phyloP scores from a whole-genome alignment of 64 coral and sea anemone species.

The Porites australiensis region DNA sequence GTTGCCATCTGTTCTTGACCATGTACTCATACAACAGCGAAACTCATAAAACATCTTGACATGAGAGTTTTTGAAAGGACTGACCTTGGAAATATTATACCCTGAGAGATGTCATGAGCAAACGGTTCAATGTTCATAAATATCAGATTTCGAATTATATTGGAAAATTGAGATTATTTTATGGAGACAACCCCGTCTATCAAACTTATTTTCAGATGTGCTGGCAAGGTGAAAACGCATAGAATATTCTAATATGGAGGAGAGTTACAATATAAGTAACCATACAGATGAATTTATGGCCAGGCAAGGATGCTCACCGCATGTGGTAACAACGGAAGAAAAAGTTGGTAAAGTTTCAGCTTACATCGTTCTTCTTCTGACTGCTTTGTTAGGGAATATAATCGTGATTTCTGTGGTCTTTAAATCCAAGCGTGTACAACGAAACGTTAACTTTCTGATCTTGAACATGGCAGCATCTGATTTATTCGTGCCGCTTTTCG shows the following conservation, averaged over 20 bases:
- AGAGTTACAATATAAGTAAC: constrained; percentile 7
- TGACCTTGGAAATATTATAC: not conserved
- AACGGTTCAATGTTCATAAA: not conserved
- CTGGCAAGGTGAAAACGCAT: no score
- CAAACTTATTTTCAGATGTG: no score
- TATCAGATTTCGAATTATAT: not conserved
- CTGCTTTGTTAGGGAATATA: constrained; percentile 15
- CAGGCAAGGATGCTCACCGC: not conserved
- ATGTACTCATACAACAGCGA: not conserved
- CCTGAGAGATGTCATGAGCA: not conserved
- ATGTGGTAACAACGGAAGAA: not conserved
- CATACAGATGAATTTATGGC: not conserved
- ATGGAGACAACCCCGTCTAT: no score
- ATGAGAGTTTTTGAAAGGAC: no score
- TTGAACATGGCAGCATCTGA: constrained; percentile 49
- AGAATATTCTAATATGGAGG: not conserved
- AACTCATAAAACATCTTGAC: not conserved
- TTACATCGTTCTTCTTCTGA: constrained; percentile 4
- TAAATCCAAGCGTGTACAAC: constrained; percentile 22
- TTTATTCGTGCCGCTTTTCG: constrained; percentile 16
- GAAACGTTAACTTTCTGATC: constrained; percentile 42
- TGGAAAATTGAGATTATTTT: not conserved
- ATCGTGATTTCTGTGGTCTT: constrained; percentile 9
- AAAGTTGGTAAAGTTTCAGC: not conserved
- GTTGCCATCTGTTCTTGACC: not conserved